Evolutionary conservation across 2,797 vertebrate species (phyloP), one percentile per base, ranked within the genome.

Genomic region (Tragelaphus eurycerus): DNA sequence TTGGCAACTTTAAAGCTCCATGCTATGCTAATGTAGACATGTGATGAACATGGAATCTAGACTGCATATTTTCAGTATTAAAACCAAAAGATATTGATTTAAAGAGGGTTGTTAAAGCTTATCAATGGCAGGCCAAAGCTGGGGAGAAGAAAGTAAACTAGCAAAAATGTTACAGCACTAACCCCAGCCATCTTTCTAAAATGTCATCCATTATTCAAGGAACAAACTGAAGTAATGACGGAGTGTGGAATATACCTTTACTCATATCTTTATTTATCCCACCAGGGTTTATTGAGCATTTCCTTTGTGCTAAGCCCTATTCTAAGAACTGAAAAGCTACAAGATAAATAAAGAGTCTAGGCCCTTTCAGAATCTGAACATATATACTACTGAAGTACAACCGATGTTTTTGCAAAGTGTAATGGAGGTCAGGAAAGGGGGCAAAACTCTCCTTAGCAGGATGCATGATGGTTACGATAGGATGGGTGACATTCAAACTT

Each of bases 81-180:
- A 92, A 96, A 88, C 74, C 12, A 91, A 89, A 81, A 31, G n/a
- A 81, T 83, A 55, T 67, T 67, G 48, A 89, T 71, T 85, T 93
- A 43, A 93, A 94, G 29, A 62, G 21, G 2, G 3, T 67, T 60
- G 48, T 54, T 84, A 89, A 89, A 89, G 62, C 27, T 96, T 14
- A 12, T 52, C 34, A 78, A 50, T 27, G 23, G 76, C 31, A 86
- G 23, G 11, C 8, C 31, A 84, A 52, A 60, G 2, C 48, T 46
- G 67, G 60, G 52, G 87, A 54, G 81, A 90, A 78, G 19, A n/a
- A 81, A 89, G 85, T 31, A 81, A 95, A 82, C 84, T 60, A 93
- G 31, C 23, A 64, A 94, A 89, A 67, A 64, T 43, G 3, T 12
- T 79, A 59, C 4, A 95, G n/a, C 25, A 83, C 25, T 57, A 91